Base-by-base conservation (phyloP, 2,888 invertebrate genomes). In the Gibbula magus region DNA sequence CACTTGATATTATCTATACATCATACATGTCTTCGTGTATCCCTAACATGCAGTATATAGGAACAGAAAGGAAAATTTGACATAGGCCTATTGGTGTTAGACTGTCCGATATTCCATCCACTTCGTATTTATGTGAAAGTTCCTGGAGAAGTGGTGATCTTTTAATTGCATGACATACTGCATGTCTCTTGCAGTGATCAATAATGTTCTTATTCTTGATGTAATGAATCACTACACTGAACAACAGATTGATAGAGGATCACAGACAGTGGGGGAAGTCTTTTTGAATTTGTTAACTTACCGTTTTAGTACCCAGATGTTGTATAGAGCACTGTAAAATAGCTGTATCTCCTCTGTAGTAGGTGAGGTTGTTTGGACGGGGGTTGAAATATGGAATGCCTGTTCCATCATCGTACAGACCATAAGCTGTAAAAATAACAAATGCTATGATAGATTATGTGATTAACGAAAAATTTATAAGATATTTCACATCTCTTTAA, bases 241-340 rank as follows among this genome's bases (percentile, higher is more conserved):
- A 1, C 5, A 7, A n/a, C 56, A 22, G 56, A 56, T 20, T 56
- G 3, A 7, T 22, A 4, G 56, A 7, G 20, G 56, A 56, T 25
- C 56, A 56, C 25, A 56, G 13, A 56, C 7, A n/a, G 56, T 22
- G 8, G 7, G 7, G 20, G n/a, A 3, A 56, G 56, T 56, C 25
- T 4, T 1, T 56, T 10, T 56, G 56, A 56, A 54, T 20, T 22
- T 20, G 1, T 5, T 56, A 35, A 81, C 86, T 78, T 83, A 88
- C 88, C 45, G 86, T 85, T 83, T 86, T 86, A 7, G 88, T 83
- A 29, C 88, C 88, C 13, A 88, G 81, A 77, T 88, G 85, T 81
- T 86, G 82, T 56, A 88, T 84, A 20, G 86, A 83, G 70, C 88
- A 88, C 29, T 84, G 81, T n/a, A 88, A 56, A 13, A 85, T 85